Evolutionary conservation across 2,113 vertebrate genomes (phyloP), one percentile per base, ranked within the genome.

Genomic region (Varanus salvator): DNA sequence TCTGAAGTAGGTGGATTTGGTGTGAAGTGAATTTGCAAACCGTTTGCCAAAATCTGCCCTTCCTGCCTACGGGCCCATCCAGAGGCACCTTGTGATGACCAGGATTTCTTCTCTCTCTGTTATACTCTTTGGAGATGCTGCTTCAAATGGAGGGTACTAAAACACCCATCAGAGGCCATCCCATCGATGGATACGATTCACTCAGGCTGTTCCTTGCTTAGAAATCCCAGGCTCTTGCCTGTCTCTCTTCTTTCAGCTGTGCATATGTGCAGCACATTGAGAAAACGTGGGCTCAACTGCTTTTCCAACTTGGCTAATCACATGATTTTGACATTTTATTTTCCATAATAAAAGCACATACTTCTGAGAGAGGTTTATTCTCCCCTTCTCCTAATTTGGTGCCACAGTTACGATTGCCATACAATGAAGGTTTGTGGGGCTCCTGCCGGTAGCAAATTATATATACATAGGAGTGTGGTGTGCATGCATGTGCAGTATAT

Each of bases 271-370:
- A 86, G 66, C 2, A 17, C 38, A 34, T 88, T 76, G 4, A 1
- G 31, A n/a, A 50, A 57, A 69, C 69, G 31, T 12, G 2, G 14
- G 34, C 57, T 19, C 7, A 44, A 66, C 27, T 75, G 6, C 31
- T 75, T 54, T 52, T 86, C 38, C 71, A 38, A 50, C 34, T 68
- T 8, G 66, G n/a, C 27, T 6, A 12, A n/a, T 68, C 17, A 1
- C 21, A 27, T 50, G 25, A 77, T 85, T 69, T 25, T 34, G 38
- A 44, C 38, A 44, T 77, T 78, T 27, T 6, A 0, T 90, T 54
- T 81, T 92, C 71, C 84, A 91, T 77, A 87, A 80, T 66, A 90
- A 80, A 84, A 91, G 60, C 17, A 7, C 84, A 21, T 77, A 19
- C 12, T 78, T 9, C 52, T 86, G 11, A 48, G 14, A 3, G 8